Evolutionary conservation across 2,113 vertebrate species (phyloP).

Genomic region (Sinosuthora webbiana): DNA sequence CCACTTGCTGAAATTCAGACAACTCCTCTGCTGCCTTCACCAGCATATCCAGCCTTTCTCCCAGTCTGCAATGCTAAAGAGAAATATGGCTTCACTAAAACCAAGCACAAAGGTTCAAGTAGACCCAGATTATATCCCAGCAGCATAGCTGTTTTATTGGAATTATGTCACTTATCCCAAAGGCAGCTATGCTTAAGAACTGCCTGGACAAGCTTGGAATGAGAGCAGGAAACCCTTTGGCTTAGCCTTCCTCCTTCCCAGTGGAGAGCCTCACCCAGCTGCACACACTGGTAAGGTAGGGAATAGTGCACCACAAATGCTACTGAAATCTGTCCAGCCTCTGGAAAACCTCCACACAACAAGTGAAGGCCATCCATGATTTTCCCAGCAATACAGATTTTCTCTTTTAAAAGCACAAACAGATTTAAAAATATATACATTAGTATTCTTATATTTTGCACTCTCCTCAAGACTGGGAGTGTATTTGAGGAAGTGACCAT

Average conservation of each 20-base stretch:
- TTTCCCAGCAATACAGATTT: not conserved
- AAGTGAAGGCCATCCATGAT: not conserved
- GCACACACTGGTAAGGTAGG: not conserved
- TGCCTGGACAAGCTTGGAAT: rapidly evolving
- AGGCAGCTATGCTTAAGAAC: not conserved
- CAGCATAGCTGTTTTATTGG: not conserved
- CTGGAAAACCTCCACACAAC: not conserved
- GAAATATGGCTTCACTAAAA: not conserved
- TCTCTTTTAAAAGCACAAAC: not conserved
- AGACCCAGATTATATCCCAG: not conserved
- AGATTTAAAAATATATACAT: not conserved
- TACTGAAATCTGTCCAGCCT: not conserved
- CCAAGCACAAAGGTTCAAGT: not conserved
- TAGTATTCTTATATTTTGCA: not conserved
- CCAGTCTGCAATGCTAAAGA: not conserved
- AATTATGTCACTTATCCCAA: not conserved
- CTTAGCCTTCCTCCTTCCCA: not conserved
- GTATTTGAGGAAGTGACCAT: not conserved
- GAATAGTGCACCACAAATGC: not conserved
- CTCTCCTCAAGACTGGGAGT: not conserved
- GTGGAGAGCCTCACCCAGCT: not conserved
- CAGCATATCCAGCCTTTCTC: not conserved
- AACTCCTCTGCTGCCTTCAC: not conserved
- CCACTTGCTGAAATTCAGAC: not conserved
- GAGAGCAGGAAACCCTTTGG: not conserved